A percentile compares a stretch with the other conserved stretches of the same genome.
These are phyloP conservation scores for Prunella himalayana DNA, from an alignment of 2,113 vertebrate genomes.

Conservation along the genomic window DNA sequence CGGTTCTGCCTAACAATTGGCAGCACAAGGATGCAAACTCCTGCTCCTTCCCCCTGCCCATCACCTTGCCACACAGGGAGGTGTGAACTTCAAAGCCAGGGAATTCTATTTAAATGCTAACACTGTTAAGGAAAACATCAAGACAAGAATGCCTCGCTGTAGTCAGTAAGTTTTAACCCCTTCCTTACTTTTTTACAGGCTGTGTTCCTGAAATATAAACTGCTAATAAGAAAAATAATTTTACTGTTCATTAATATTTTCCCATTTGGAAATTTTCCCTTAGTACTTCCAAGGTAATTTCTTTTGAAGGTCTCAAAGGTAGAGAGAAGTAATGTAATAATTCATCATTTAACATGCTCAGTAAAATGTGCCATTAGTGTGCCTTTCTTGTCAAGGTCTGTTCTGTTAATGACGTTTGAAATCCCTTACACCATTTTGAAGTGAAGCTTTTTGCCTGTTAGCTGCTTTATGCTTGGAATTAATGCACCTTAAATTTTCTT, in stretches of 20 bases:
- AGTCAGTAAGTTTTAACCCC: neutral
- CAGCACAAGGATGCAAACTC: neutral
- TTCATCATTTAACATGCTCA: neutral
- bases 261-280: neutral
- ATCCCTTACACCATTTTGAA: neutral
- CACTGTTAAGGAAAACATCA: neutral
- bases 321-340: neutral
- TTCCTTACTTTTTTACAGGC: neutral
- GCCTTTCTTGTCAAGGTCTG: neutral
- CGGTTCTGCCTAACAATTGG: slow-evolving; percentile 4
- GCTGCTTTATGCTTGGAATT: neutral
- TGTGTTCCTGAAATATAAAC: neutral
- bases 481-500: neutral
- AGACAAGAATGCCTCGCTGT: neutral
- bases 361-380: neutral
- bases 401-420: neutral
- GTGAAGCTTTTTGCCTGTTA: neutral
- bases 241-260: neutral
- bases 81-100: slow-evolving; percentile 50
- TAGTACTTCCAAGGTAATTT: neutral
- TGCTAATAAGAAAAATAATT: neutral
- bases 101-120: slow-evolving; percentile 51
- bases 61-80: neutral
- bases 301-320: neutral
- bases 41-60: neutral